A percentile compares a stretch with the other conserved stretches of the same genome.
These are phyloP conservation scores for Drusus annulatus DNA, from an alignment of 1,140 invertebrate species.

Conservation along the genomic window DNA sequence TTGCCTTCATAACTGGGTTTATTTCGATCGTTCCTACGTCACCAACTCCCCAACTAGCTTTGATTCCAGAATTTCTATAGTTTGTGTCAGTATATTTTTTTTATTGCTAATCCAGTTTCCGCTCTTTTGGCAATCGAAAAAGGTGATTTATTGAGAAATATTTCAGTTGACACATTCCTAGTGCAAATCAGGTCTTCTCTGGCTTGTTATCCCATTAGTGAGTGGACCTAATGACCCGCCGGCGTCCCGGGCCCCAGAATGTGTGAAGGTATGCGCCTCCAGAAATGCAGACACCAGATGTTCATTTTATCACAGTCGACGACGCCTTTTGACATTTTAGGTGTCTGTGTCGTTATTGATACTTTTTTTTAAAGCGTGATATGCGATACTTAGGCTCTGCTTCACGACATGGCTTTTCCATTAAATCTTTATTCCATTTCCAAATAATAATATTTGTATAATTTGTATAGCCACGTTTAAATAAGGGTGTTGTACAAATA, in stretches of 20 bases:
- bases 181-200: not conserved
- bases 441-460: too few species aligned
- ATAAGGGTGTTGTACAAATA: too few species aligned
- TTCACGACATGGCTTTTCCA: slow-evolving; percentile 11
- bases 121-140: slow-evolving; percentile 1
- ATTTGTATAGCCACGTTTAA: too few species aligned
- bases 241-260: not conserved
- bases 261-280: not conserved
- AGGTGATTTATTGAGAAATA: slow-evolving; percentile 24
- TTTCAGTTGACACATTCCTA: slow-evolving; percentile 17
- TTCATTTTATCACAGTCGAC: not conserved
- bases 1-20: too few species aligned
- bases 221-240: slow-evolving; percentile 25
- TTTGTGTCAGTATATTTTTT: too few species aligned
- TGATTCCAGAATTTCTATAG: too few species aligned
- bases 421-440: not conserved
- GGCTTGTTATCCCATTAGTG: not conserved
- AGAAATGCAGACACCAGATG: not conserved
- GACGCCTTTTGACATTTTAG: not conserved
- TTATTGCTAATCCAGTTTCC: not conserved
- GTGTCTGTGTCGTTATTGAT: not conserved
- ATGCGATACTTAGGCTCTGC: not conserved
- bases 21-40: too few species aligned
- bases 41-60: too few species aligned
- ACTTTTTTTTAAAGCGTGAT: not conserved